These are phyloP conservation scores for Chromis chromis DNA, from an alignment of 2,797 vertebrate genomes.

Conservation along the genomic window DNA sequence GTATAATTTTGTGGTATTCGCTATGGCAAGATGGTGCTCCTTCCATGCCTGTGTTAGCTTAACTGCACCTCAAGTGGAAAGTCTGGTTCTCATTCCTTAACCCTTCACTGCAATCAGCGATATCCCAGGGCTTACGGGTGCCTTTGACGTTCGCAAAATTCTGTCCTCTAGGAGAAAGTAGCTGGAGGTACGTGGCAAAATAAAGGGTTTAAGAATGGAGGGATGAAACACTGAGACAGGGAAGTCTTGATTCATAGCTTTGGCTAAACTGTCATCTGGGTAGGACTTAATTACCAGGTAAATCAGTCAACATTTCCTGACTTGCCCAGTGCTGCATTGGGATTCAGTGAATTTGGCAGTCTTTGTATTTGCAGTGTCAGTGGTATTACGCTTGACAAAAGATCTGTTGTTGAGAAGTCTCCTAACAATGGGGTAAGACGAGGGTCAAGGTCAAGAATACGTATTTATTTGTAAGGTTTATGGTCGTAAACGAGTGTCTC, in stretches of 20 bases:
- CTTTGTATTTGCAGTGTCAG: conserved; percentile 15
- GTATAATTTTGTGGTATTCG: conserved; percentile 63
- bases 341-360: conserved; percentile 54
- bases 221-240: conserved; percentile 45
- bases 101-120: conserved; percentile 52
- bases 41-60: conserved; percentile 57
- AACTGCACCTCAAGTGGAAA: conserved; percentile 59
- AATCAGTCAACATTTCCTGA: conserved; percentile 77
- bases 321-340: conserved; percentile 56
- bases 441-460: conserved; percentile 31
- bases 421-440: conserved; percentile 13
- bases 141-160: conserved; percentile 38
- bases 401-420: conserved; percentile 17
- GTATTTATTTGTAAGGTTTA: conserved; percentile 51
- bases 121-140: conserved; percentile 43
- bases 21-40: conserved; percentile 42
- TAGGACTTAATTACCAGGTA: conserved; percentile 76
- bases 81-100: conserved; percentile 44
- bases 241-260: conserved; percentile 63
- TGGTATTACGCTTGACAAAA: conserved; percentile 23
- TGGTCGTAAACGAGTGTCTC: conserved; percentile 32
- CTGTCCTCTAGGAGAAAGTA: conserved; percentile 17
- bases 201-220: conserved; percentile 31
- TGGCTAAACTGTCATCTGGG: conserved; percentile 62
- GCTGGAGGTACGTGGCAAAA: conserved; percentile 46